Evolutionary conservation across 92 coral and sea anemone species (phyloP).

Genomic region (Phenganax marumi): DNA sequence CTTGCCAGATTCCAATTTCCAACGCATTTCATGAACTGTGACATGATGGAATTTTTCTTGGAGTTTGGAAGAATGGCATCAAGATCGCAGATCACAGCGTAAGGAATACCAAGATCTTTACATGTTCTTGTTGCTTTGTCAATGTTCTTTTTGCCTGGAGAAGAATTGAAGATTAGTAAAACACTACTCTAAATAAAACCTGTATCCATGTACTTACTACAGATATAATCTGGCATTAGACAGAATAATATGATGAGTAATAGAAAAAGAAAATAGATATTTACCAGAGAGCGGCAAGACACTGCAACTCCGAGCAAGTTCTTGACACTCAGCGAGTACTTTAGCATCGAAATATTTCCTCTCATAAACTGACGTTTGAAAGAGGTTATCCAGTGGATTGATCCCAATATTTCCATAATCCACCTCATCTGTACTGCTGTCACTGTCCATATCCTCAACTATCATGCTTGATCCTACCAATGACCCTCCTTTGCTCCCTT

Average conservation of each 20-base stretch:
- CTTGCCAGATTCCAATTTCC: constrained; percentile 69
- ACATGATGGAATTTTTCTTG: constrained; percentile 72
- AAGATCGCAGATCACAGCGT: constrained; percentile 77
- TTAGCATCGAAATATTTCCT: constrained; percentile 64
- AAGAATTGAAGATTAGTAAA: not conserved
- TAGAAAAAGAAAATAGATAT: not conserved
- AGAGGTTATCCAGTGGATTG: constrained; percentile 49
- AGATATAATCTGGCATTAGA: not conserved
- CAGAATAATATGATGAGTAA: no score
- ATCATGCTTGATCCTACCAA: not conserved
- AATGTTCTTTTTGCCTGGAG: constrained; percentile 75
- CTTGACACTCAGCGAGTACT: constrained; percentile 66
- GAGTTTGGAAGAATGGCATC: constrained; percentile 89
- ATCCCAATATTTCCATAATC: constrained; percentile 39
- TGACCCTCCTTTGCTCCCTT: not conserved
- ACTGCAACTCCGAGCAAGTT: constrained; percentile 77
- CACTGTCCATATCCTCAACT: constrained; percentile 24
- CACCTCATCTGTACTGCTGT: constrained; percentile 34
- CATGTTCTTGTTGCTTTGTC: constrained; percentile 85
- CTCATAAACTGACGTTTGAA: constrained; percentile 69
- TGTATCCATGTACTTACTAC: not conserved
- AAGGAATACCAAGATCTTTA: constrained; percentile 79
- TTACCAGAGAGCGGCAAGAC: constrained; percentile 61
- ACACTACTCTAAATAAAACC: no score
- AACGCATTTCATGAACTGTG: constrained; percentile 73